A percentile compares a stretch with the other conserved stretches of the same genome.
phyloP scores from a whole-genome alignment of 2,113 vertebrate genomes.

The Geococcyx californianus region DNA sequence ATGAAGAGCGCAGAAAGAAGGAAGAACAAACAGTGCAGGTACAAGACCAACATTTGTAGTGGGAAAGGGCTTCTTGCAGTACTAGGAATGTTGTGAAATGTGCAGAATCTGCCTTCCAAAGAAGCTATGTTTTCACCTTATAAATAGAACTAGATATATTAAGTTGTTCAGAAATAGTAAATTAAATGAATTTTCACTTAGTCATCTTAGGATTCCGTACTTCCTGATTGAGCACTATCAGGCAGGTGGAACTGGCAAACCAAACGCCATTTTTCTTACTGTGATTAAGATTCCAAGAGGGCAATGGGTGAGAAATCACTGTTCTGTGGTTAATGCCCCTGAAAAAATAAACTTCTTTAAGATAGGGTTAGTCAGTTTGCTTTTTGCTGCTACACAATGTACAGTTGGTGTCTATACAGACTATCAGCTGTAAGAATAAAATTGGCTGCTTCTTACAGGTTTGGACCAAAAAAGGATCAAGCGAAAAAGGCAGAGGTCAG shows the following conservation, averaged over 20 bases:
- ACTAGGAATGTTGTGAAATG: neutral
- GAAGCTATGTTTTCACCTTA: neutral
- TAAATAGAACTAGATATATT: neutral
- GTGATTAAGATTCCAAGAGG: neutral
- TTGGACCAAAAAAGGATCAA: slow-evolving; percentile 92
- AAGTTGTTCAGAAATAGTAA: neutral
- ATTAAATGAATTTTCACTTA: neutral
- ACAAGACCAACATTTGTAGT: slow-evolving; percentile 7
- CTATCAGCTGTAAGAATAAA: neutral
- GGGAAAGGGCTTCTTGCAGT: neutral
- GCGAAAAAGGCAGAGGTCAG: slow-evolving; percentile 89
- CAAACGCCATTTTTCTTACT: neutral
- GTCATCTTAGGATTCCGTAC: neutral
- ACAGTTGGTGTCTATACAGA: neutral
- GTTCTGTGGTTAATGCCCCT: neutral
- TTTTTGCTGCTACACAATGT: neutral
- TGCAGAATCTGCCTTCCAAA: neutral
- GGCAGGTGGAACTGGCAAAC: neutral
- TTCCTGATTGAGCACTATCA: neutral
- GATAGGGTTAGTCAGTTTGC: neutral
- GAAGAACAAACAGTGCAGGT: slow-evolving; percentile 96
- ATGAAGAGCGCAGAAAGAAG: slow-evolving; percentile 96
- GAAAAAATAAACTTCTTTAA: neutral
- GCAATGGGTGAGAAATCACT: neutral
- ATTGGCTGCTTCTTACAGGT: slow-evolving; percentile 76